Percentiles rank a stretch among this genome's conserved stretches.
phyloP scores from a whole-genome alignment of 2,888 invertebrate species.

The Pediacus dermestoides region DNA sequence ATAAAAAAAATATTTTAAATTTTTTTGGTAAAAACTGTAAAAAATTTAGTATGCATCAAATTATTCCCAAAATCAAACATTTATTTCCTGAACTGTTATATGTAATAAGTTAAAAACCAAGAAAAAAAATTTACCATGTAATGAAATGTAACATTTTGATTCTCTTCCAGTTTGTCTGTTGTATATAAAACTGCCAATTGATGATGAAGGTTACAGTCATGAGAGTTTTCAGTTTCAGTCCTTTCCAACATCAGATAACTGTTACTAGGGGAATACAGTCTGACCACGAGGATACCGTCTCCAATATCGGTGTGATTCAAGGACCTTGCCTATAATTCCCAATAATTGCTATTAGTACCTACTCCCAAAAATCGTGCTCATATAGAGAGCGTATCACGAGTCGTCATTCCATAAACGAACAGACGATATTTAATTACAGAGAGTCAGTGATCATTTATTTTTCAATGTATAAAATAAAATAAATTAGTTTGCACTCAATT shows the following conservation, averaged over 20 bases:
- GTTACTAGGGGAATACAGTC: conserved; percentile 44
- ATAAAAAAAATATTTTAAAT: conserved; percentile 5
- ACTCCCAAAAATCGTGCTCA: no score
- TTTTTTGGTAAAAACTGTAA: conserved; percentile 4
- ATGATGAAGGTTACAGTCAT: conserved; percentile 40
- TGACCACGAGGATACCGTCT: conserved; percentile 31
- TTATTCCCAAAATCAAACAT: no score
- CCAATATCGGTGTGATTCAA: conserved; percentile 36
- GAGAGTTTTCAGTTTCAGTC: conserved; percentile 24
- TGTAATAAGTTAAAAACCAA: no score
- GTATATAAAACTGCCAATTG: conserved; percentile 44
- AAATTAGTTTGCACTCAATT: no score
- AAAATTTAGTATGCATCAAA: no score
- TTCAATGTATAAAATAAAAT: no score
- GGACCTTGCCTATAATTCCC: conserved; percentile 39
- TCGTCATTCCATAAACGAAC: no score
- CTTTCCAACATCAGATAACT: conserved; percentile 43
- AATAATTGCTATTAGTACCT: no score
- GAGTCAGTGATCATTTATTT: no score
- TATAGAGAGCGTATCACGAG: no score
- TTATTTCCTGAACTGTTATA: no score
- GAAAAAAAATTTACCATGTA: conserved; percentile 45
- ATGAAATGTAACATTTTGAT: conserved; percentile 41
- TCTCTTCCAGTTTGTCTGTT: conserved; percentile 34
- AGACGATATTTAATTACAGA: no score